Evolutionary conservation across 2,888 invertebrate species (phyloP), one percentile per base, ranked within the genome.

Genomic region (Cosmorhoe ocellata): DNA sequence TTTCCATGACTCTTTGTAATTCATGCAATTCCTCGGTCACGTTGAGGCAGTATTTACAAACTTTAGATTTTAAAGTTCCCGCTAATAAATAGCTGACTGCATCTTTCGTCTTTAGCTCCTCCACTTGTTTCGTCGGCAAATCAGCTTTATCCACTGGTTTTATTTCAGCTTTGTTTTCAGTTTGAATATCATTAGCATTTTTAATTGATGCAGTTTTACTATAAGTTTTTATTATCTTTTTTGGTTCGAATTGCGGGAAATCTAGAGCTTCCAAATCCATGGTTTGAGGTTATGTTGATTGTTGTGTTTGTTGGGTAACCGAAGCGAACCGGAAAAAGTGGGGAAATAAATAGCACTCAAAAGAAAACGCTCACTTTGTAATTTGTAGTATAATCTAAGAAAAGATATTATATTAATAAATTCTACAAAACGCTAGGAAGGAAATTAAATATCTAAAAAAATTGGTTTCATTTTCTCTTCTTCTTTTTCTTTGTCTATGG

Each of bases 11-110:
- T 61, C 80, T 81, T 28, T 86, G 87, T 33, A 86, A 54, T 57
- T 83, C 83, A 6, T 79, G 76, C 27, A 90, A 58, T 0, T 66
- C 58, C 11, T 66, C 56, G 0, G 74, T 67, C 12, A 79, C 59
- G 50, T 75, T 68, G 2, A 90, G 62, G 42, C 89, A 90, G 59
- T 80, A 89, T 37, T 83, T 76, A 55, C 89, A 90, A 5, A 88
- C 85, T 63, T 72, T 76, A 1, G 61, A 57, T 36, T 70, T 76
- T 1, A 90, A 57, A 2, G 70, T 77, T 10, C 85, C 88, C 51
- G 74, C 72, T 1, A 89, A 41, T 13, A 90, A 64, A 56, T 74
- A 78, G 40, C 80, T 76, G 0, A 87, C 62, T 1, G 87, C 88
- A 47, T 74, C 72, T 63, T 81, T 84, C 0, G 86, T 78, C 1